Conservation (phyloP, 2,113 vertebrate species). For the Apteryx owenii region DNA sequence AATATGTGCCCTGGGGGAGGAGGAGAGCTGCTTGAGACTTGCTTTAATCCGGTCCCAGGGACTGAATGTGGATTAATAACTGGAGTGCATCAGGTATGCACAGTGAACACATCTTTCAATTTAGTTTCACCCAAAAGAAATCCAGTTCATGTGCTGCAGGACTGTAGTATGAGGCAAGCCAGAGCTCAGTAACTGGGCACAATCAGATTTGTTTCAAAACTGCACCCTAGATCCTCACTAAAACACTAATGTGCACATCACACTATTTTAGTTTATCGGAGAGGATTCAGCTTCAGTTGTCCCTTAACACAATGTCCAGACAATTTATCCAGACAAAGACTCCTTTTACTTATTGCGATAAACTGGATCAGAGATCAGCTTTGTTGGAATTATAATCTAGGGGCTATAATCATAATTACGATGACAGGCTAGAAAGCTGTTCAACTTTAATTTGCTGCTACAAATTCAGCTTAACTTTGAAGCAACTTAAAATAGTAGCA, state of each 20-base stretch:
- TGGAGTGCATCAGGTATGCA: background rate
- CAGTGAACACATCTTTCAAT: background rate
- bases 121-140: constrained; percentile 38
- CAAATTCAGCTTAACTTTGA: background rate
- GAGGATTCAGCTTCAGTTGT: background rate
- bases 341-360: background rate
- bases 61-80: background rate
- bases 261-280: background rate
- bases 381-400: background rate
- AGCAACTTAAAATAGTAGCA: background rate
- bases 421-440: background rate
- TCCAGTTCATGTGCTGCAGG: background rate
- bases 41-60: background rate
- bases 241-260: background rate
- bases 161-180: background rate
- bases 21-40: background rate
- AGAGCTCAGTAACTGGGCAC: background rate
- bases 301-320: background rate
- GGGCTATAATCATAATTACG: background rate
- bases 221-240: constrained; percentile 2
- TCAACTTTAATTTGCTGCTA: background rate
- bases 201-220: constrained; percentile 16
- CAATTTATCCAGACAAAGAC: background rate
- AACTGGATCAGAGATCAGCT: background rate
- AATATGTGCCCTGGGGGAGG: background rate